These are phyloP conservation scores for Polyommatus icarus DNA, from an alignment of 2,888 invertebrate genomes.

Conservation along the genomic window DNA sequence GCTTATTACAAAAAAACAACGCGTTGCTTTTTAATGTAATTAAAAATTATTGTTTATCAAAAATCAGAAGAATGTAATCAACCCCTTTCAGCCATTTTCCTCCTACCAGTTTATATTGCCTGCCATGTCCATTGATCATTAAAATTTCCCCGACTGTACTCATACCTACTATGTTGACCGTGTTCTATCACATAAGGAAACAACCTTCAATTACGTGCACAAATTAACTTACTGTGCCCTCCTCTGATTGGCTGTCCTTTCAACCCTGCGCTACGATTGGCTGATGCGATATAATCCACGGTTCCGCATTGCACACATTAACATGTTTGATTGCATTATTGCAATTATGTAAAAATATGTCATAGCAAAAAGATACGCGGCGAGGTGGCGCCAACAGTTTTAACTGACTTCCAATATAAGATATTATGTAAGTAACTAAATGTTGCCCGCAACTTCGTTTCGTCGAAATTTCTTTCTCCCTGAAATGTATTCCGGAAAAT, in stretches of 20 bases:
- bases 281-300: neutral
- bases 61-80: no score
- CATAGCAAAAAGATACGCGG: neutral
- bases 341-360: conserved; percentile 22
- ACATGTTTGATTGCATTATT: conserved; percentile 29
- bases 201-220: conserved; percentile 9
- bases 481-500: neutral
- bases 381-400: neutral
- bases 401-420: neutral
- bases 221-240: neutral
- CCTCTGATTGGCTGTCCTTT: conserved; percentile 10
- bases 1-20: no score
- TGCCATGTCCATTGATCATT: neutral
- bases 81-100: neutral
- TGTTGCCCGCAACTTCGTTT: neutral
- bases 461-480: neutral
- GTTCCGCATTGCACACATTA: conserved; percentile 24
- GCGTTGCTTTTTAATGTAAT: no score
- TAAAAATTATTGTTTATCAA: no score
- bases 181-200: conserved; percentile 9
- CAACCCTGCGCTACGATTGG: conserved; percentile 1
- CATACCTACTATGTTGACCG: neutral
- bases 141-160: neutral
- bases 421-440: neutral
- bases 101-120: neutral